Conservation (phyloP, 2,888 invertebrate species). For the Pelosia muscerda region DNA sequence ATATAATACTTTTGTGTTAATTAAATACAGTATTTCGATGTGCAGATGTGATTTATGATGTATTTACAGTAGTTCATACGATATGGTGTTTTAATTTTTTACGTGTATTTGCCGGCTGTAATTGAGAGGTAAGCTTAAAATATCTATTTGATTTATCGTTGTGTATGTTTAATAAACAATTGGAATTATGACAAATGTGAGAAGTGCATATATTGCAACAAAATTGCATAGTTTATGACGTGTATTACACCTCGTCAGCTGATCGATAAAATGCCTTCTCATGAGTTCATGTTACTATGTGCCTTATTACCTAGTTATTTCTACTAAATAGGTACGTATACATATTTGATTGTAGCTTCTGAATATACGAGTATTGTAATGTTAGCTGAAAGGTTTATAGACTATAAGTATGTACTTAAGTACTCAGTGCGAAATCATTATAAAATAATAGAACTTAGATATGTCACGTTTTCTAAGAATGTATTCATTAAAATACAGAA, state of each 20-base stretch:
- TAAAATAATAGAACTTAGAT: no score
- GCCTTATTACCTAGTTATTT: neutral
- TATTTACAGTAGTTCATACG: slow-evolving; percentile 26
- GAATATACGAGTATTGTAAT: neutral
- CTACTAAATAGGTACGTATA: neutral
- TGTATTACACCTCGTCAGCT: slow-evolving; percentile 15
- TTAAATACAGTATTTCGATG: slow-evolving; percentile 16
- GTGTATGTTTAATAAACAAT: neutral
- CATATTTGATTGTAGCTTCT: neutral
- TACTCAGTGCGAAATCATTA: no score
- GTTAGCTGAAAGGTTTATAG: no score
- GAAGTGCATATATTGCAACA: neutral
- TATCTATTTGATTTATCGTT: slow-evolving; percentile 30
- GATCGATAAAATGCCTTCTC: slow-evolving; percentile 21
- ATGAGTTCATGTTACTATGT: neutral
- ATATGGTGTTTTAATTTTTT: slow-evolving; percentile 37
- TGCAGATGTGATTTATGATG: slow-evolving; percentile 29
- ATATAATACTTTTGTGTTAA: slow-evolving; percentile 23
- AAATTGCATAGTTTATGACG: neutral
- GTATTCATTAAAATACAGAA: no score
- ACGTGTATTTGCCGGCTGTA: slow-evolving; percentile 35
- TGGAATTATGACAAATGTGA: neutral
- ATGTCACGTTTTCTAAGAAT: no score
- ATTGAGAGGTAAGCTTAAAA: slow-evolving; percentile 32
- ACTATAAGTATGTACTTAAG: no score